Evolutionary conservation across 37 sponge, comb jelly and placozoan genomes (phyloP).

Genomic region (Halisarca cf. caerulea): DNA sequence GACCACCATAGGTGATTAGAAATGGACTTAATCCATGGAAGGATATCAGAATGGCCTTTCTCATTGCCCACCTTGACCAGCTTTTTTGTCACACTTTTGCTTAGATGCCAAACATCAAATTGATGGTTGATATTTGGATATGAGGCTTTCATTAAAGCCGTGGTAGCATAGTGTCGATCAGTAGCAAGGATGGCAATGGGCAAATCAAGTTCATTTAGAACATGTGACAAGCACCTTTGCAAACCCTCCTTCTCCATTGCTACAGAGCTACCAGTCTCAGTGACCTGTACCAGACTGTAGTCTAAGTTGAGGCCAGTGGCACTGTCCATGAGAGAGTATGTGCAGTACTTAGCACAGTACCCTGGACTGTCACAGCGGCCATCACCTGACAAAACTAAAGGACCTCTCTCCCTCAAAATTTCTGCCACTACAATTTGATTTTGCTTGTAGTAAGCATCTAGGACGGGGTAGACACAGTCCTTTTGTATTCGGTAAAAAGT

Average conservation of each 20-base stretch:
- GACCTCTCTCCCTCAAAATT: background rate
- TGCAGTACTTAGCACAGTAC: slow-evolving; percentile 28
- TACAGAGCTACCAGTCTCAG: slow-evolving; percentile 28
- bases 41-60: background rate
- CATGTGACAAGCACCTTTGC: slow-evolving; percentile 12
- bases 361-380: slow-evolving; percentile 58
- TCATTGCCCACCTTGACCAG: background rate
- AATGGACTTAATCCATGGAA: slow-evolving; percentile 23
- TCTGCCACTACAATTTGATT: background rate
- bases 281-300: slow-evolving; percentile 40
- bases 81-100: slow-evolving; percentile 27
- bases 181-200: slow-evolving; percentile 5
- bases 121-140: slow-evolving; percentile 45
- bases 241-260: slow-evolving; percentile 46
- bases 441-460: background rate
- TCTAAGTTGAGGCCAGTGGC: slow-evolving; percentile 20
- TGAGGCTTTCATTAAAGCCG: background rate
- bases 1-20: slow-evolving; percentile 34
- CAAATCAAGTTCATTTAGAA: background rate
- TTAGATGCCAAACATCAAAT: slow-evolving; percentile 56
- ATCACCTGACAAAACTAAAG: slow-evolving; percentile 28
- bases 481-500: background rate
- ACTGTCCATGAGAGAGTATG: slow-evolving; percentile 38
- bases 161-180: background rate
- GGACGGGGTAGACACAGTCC: background rate